Percentiles rank a stretch among this genome's conserved stretches.
Evolutionary conservation across 2,113 vertebrate genomes (phyloP).

Genomic region (Rhabdomys dilectus): DNA sequence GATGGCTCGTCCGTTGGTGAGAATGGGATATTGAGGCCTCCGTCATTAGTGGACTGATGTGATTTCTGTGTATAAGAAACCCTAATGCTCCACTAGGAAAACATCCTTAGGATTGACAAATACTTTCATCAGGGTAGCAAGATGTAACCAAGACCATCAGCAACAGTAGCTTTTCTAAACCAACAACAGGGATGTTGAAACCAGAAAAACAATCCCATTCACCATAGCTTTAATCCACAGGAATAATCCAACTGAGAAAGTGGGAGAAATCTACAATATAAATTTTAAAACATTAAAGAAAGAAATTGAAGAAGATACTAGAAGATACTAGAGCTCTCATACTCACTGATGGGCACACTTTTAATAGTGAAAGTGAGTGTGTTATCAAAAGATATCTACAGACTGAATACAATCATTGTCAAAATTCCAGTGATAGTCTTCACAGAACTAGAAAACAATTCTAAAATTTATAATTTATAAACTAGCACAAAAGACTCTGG

Average conservation of each 20-base stretch:
- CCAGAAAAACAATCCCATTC: background rate
- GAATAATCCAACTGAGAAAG: background rate
- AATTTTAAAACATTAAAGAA: background rate
- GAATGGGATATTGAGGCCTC: background rate
- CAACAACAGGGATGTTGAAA: background rate
- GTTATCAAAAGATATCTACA: background rate
- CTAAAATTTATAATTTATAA: background rate
- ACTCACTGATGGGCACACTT: background rate
- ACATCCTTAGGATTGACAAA: background rate
- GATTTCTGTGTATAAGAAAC: background rate
- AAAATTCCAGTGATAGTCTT: background rate
- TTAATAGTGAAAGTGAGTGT: background rate
- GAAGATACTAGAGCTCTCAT: background rate
- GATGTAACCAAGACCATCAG: background rate
- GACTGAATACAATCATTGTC: background rate
- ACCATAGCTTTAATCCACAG: background rate
- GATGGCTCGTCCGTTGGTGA: background rate
- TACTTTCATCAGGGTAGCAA: background rate
- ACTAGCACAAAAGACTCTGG: background rate
- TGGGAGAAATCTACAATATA: background rate
- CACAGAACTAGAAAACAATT: background rate
- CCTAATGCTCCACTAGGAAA: background rate
- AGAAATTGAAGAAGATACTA: background rate
- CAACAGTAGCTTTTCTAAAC: background rate
- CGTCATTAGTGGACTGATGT: background rate